These are phyloP conservation scores for Neodontobutis hainanensis DNA, from an alignment of 2,113 vertebrate genomes.

Conservation along the genomic window DNA sequence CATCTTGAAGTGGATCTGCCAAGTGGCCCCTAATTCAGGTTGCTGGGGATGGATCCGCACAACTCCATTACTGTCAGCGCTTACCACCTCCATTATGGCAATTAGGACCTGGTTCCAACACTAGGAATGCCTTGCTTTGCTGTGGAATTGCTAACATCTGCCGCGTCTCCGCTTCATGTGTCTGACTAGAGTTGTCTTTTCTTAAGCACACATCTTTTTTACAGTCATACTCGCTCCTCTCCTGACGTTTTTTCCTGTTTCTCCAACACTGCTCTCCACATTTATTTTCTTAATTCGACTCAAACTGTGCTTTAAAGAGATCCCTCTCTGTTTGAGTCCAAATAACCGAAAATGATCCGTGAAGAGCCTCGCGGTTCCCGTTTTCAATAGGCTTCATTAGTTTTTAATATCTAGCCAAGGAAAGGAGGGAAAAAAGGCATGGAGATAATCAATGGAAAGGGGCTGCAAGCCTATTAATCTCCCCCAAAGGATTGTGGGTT, in stretches of 20 bases:
- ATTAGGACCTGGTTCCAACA: slow-evolving; percentile 77
- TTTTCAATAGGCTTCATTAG: slow-evolving; percentile 83
- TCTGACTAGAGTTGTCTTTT: slow-evolving; percentile 71
- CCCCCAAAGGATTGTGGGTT: slow-evolving; percentile 80
- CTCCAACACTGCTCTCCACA: slow-evolving; percentile 64
- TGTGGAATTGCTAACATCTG: slow-evolving; percentile 82
- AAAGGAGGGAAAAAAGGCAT: slow-evolving; percentile 71
- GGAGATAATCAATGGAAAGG: slow-evolving; percentile 83
- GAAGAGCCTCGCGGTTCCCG: slow-evolving; percentile 71
- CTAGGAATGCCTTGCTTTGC: slow-evolving; percentile 76
- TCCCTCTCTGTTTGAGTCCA: slow-evolving; percentile 80
- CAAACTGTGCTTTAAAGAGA: slow-evolving; percentile 81
- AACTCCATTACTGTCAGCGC: slow-evolving; percentile 80
- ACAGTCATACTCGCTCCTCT: slow-evolving; percentile 57
- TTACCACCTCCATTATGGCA: slow-evolving; percentile 79
- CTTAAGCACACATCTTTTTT: slow-evolving; percentile 74
- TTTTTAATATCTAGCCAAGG: slow-evolving; percentile 81
- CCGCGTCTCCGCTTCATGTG: slow-evolving; percentile 69
- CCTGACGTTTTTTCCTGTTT: slow-evolving; percentile 21
- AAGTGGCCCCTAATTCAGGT: slow-evolving; percentile 71
- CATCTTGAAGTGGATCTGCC: slow-evolving; percentile 76
- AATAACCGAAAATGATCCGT: slow-evolving; percentile 84
- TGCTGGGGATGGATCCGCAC: slow-evolving; percentile 70
- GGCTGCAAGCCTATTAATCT: slow-evolving; percentile 81
- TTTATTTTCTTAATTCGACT: slow-evolving; percentile 84